A percentile compares a stretch with the other conserved stretches of the same genome.
These are phyloP conservation scores for Mesitornis unicolor DNA, from an alignment of 2,113 vertebrate genomes.

Conservation along the genomic window DNA sequence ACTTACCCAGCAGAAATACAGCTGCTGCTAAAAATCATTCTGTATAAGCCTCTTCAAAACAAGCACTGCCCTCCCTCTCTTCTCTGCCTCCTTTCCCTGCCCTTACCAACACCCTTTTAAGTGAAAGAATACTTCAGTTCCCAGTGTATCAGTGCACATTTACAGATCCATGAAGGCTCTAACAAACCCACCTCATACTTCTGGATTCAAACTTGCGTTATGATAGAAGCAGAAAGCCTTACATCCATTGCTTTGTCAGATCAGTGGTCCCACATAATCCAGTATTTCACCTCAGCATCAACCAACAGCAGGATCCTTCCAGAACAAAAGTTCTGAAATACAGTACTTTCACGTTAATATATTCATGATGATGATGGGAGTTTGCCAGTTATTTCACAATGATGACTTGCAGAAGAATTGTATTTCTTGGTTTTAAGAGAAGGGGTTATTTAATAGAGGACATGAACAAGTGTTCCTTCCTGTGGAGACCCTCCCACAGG, in stretches of 20 bases:
- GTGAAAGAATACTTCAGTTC: background rate
- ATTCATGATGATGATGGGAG: fast-evolving
- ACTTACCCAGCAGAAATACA: background rate
- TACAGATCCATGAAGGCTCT: background rate
- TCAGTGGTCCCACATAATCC: background rate
- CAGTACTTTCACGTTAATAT: background rate
- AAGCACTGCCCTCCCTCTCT: background rate
- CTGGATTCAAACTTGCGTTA: background rate
- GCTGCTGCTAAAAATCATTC: background rate
- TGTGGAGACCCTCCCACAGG: background rate
- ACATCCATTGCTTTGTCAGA: background rate
- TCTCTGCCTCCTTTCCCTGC: background rate
- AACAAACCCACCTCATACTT: background rate
- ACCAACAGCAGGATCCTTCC: background rate
- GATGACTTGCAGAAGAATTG: background rate
- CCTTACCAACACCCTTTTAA: background rate
- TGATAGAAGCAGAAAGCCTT: background rate
- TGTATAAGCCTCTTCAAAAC: background rate
- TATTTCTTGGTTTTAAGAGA: background rate
- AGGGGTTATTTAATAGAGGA: background rate
- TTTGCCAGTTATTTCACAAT: background rate
- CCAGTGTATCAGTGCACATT: background rate
- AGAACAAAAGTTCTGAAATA: background rate
- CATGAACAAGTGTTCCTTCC: background rate
- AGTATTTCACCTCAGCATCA: background rate